phyloP scores from a whole-genome alignment of 2,797 vertebrate genomes.

The Schizopygopsis pylzovi region DNA sequence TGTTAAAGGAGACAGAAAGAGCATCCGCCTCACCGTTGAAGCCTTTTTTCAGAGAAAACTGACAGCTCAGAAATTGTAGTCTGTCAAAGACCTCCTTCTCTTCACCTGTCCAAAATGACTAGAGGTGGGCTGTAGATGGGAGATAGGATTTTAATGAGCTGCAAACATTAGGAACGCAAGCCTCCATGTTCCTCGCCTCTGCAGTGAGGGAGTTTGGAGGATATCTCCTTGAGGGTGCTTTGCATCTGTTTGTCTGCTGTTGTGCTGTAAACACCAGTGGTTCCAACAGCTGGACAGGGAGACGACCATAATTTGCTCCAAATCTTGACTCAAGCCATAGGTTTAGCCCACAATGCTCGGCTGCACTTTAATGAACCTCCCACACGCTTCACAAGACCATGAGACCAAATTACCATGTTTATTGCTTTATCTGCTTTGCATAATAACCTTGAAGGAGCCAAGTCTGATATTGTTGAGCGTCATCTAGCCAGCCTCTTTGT shows the following conservation, averaged over 20 bases:
- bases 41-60: neutral
- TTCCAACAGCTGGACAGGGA: constrained; percentile 34
- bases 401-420: constrained; percentile 48
- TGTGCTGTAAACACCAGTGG: constrained; percentile 35
- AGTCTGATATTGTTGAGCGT: constrained; percentile 18
- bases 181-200: neutral
- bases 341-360: constrained; percentile 9
- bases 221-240: constrained; percentile 17
- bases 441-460: constrained; percentile 28
- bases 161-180: neutral
- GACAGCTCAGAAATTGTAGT: neutral
- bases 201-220: constrained; percentile 15
- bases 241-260: constrained; percentile 6
- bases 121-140: neutral
- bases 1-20: constrained; percentile 18
- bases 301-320: constrained; percentile 37
- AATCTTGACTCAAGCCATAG: constrained; percentile 27
- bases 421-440: constrained; percentile 52
- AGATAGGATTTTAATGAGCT: neutral
- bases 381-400: constrained; percentile 30
- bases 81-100: neutral
- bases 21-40: neutral
- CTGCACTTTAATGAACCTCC: constrained; percentile 44
- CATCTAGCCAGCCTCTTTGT: constrained; percentile 13
- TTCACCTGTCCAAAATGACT: constrained; percentile 14